Percentiles rank a stretch among this genome's conserved stretches.
These are phyloP conservation scores for Trachelipus rathkii DNA, from an alignment of 1,140 invertebrate species.

Conservation along the genomic window DNA sequence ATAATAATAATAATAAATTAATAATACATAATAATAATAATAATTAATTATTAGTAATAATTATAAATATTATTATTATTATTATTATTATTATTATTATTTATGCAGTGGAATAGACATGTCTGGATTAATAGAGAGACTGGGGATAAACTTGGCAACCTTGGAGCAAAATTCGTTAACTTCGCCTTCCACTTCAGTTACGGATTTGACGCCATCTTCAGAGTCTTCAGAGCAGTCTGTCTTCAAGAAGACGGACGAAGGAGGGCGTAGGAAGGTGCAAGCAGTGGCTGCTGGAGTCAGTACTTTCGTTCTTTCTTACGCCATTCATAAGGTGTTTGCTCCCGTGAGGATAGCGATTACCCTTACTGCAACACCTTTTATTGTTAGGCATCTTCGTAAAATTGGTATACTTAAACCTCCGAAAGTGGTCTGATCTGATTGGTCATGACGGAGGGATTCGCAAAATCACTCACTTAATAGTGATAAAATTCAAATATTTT, in stretches of 20 bases:
- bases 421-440: neutral
- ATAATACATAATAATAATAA: too few species aligned
- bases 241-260: neutral
- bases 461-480: too few species aligned
- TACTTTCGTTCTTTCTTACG: constrained; percentile 86
- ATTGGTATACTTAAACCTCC: neutral
- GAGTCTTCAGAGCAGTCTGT: neutral
- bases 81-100: constrained; percentile 17
- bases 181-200: neutral
- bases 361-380: constrained; percentile 70
- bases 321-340: constrained; percentile 84
- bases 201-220: neutral
- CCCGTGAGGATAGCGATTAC: constrained; percentile 78
- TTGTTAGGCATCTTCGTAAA: constrained; percentile 71
- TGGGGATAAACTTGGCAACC: constrained; percentile 39
- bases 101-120: constrained; percentile 46
- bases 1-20: too few species aligned
- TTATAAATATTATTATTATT: neutral
- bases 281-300: constrained; percentile 61
- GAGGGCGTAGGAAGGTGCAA: neutral
- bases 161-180: constrained; percentile 5
- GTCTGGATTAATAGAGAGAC: constrained; percentile 34
- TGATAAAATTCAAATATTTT: too few species aligned
- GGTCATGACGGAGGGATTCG: too few species aligned
- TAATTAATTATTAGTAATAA: too few species aligned